These are phyloP conservation scores for Orussus abietinus DNA, from an alignment of 1,140 invertebrate species.

Conservation along the genomic window DNA sequence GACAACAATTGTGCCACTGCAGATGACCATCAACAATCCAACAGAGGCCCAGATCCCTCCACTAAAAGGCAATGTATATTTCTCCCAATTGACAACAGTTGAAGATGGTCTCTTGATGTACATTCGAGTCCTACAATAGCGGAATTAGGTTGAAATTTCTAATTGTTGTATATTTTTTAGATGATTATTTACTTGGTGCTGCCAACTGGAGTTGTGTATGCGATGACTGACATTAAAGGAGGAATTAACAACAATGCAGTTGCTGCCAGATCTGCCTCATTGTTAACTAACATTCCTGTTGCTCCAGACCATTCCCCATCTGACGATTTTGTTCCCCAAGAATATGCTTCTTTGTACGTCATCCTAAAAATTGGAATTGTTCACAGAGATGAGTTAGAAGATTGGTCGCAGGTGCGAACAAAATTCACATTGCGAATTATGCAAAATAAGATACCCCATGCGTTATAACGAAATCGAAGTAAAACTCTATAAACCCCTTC, in stretches of 20 bases:
- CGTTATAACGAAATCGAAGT: too few relatives aligned
- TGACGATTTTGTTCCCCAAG: conserved; percentile 31
- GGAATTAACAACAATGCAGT: conserved; percentile 43
- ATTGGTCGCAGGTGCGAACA: too few relatives aligned
- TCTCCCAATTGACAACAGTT: conserved; percentile 41
- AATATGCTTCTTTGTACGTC: conserved; percentile 23
- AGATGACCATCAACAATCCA: conserved; percentile 26
- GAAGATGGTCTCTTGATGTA: conserved; percentile 42
- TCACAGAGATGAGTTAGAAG: too few relatives aligned
- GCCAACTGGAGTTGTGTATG: conserved; percentile 45
- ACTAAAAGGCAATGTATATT: conserved; percentile 41
- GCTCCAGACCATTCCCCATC: conserved; percentile 42
- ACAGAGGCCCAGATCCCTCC: conserved; percentile 36
- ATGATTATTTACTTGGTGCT: conserved; percentile 40
- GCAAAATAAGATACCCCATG: too few relatives aligned
- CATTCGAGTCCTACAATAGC: conserved; percentile 31
- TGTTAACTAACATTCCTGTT: conserved; percentile 32
- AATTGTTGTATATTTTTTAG: too few relatives aligned
- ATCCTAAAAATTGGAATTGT: conserved; percentile 27
- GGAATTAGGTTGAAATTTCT: too few relatives aligned
- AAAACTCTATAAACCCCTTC: too few relatives aligned
- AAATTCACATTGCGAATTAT: too few relatives aligned
- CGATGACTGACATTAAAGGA: conserved; percentile 34
- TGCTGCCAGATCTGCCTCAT: conserved; percentile 38
- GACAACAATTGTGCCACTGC: conserved; percentile 21